phyloP scores from a whole-genome alignment of 2,113 vertebrate genomes.

The Tachysurus vachellii region DNA sequence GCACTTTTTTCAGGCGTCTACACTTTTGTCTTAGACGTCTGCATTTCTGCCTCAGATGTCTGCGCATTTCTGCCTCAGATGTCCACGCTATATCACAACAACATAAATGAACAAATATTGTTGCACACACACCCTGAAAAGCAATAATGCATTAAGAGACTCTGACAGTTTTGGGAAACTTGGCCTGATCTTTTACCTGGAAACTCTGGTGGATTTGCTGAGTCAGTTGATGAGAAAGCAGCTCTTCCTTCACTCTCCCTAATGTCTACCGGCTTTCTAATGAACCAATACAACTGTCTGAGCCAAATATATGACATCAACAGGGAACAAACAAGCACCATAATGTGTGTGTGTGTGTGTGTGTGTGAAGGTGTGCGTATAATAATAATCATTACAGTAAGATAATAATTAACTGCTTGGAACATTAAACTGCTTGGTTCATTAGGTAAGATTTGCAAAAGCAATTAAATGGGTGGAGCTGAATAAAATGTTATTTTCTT shows the following conservation, averaged over 20 bases:
- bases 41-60: background rate
- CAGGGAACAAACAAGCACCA: background rate
- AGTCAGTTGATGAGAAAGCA: constrained; percentile 14
- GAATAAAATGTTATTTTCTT: background rate
- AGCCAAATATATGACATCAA: background rate
- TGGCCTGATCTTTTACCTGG: constrained; percentile 17
- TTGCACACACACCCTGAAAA: background rate
- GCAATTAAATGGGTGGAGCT: background rate
- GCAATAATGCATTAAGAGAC: background rate
- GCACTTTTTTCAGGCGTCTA: background rate
- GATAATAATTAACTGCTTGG: background rate
- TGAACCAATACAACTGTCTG: background rate
- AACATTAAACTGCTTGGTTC: background rate
- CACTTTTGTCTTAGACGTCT: background rate
- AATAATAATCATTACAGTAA: background rate
- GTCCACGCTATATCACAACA: background rate
- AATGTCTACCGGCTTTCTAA: constrained; percentile 22
- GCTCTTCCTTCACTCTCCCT: background rate
- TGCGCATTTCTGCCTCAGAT: background rate
- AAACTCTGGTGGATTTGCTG: constrained; percentile 11
- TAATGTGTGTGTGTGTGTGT: background rate
- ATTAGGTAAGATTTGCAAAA: background rate
- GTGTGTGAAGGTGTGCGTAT: background rate
- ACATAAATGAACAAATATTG: background rate
- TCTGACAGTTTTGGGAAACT: constrained; percentile 20